Base-by-base conservation (phyloP, 2,797 vertebrate genomes). In the Myripristis jacobus region DNA sequence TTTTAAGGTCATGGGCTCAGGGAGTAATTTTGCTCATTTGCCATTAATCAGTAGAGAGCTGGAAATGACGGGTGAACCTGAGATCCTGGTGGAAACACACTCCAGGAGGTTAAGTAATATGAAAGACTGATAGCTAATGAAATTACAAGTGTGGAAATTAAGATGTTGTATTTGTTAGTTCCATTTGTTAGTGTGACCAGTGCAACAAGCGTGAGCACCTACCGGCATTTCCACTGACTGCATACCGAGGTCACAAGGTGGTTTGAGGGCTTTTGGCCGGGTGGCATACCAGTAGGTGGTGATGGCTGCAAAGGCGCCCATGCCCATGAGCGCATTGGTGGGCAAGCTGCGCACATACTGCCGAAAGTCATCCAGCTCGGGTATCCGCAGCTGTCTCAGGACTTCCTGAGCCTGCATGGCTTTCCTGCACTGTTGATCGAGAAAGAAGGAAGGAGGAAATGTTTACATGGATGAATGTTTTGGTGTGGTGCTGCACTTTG, bases 231-330 rank as follows among this genome's bases (percentile, higher is more conserved):
- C 96, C 82, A 97, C 81, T 0, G 98, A 99, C 84, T 99, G 98
- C 94, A 96, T 91, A 41, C 89, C 69, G 41, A 99, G 93, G 85
- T 99, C 96, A 34, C 96, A 98, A 22, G 96, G 96, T 0, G 96
- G 95, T 66, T 95, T 96, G 67, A 98, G 92, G 57, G 98, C 96
- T 82, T 93, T 96, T 0, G 97, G 97, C 63, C 96, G 93, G 0
- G 96, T 96, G 66, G 96, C 95, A 1, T 97, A 96, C 98, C 97
- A 99, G 91, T 98, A 98, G 18, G 97, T 97, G 0, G 96, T 97
- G 79, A 99, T 90, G 0, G 96, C 97, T 0, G 97, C 97, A 0
- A 99, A 96, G 2, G 96, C 97, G 0, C 97, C 97, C 8, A 99
- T 93, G 51, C 98, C 97, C 96, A 99, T 94, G 38, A 99, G 92